Conservation (phyloP, 2,888 invertebrate genomes). For the Cataglyphis rosenhaueri region DNA sequence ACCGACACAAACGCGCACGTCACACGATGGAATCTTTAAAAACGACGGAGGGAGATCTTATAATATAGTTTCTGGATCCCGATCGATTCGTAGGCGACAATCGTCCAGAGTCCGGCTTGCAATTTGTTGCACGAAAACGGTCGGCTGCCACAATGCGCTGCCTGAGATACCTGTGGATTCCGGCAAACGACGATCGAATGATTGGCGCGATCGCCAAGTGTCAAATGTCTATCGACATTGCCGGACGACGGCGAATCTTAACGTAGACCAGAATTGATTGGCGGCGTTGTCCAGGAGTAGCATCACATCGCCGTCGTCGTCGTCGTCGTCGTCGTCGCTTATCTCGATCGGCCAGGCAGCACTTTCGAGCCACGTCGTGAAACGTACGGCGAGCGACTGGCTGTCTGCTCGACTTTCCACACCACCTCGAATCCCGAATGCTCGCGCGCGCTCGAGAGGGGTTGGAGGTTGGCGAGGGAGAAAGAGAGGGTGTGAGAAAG, state of each 20-base stretch:
- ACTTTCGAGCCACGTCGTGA: conserved; percentile 81
- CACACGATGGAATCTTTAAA: not conserved
- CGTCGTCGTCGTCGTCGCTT: conserved; percentile 53
- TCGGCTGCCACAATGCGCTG: conserved; percentile 38
- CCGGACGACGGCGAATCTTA: conserved; percentile 8
- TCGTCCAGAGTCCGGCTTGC: not conserved
- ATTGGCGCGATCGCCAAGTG: not conserved
- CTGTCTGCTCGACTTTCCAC: conserved; percentile 80
- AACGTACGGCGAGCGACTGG: conserved; percentile 85
- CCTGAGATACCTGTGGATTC: conserved; percentile 73
- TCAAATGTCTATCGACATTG: conserved; percentile 29
- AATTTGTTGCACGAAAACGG: conserved; percentile 13
- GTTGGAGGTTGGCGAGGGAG: conserved; percentile 60
- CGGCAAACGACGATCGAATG: conserved; percentile 49
- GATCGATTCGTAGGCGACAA: conserved; percentile 4
- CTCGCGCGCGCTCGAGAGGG: conserved; percentile 72
- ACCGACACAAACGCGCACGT: conserved; percentile 6
- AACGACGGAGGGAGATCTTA: not conserved
- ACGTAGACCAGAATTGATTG: conserved; percentile 48
- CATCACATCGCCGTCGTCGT: conserved; percentile 47
- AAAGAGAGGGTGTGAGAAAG: conserved; percentile 55
- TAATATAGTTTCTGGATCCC: not conserved
- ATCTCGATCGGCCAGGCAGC: conserved; percentile 62
- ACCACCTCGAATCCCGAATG: conserved; percentile 77
- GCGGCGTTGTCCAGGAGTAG: conserved; percentile 38